phyloP scores from a whole-genome alignment of 2,797 vertebrate species.

The Oreonectes daqikongensis region DNA sequence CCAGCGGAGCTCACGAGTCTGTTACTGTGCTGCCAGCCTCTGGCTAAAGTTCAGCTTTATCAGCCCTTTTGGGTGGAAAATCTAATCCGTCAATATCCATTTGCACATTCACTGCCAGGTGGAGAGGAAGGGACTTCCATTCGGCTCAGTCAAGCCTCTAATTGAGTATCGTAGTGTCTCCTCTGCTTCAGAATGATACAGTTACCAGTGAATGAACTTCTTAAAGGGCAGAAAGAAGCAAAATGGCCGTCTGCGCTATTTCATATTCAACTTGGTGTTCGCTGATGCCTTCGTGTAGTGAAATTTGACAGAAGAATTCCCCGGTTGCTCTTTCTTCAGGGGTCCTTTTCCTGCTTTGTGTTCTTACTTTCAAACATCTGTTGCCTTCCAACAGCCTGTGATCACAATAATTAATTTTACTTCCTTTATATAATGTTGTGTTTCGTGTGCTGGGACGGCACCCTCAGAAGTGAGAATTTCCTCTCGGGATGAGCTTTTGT shows the following conservation, averaged over 20 bases:
- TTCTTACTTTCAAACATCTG: slow-evolving; percentile 66
- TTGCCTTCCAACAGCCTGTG: slow-evolving; percentile 22
- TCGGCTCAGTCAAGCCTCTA: slow-evolving; percentile 14
- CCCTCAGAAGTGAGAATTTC: slow-evolving; percentile 32
- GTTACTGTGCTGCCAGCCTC: slow-evolving; percentile 38
- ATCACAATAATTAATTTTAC: slow-evolving; percentile 43
- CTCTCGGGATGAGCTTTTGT: slow-evolving; percentile 40
- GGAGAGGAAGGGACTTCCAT: slow-evolving; percentile 26
- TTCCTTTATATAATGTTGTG: slow-evolving; percentile 5
- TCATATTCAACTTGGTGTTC: neutral
- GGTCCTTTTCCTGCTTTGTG: slow-evolving; percentile 34
- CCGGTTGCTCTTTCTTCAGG: too few species aligned
- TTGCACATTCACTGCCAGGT: slow-evolving; percentile 55
- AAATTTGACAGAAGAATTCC: slow-evolving; percentile 11
- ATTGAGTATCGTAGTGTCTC: slow-evolving; percentile 39
- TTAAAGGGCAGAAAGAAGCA: neutral
- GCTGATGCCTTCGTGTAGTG: neutral
- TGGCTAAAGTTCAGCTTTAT: slow-evolving; percentile 68
- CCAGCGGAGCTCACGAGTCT: slow-evolving; percentile 9
- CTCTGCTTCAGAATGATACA: slow-evolving; percentile 4
- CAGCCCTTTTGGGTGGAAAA: slow-evolving; percentile 65
- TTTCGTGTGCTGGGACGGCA: slow-evolving; percentile 4
- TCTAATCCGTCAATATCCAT: slow-evolving; percentile 70
- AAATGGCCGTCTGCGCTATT: slow-evolving; percentile 1
- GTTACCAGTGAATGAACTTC: slow-evolving; percentile 20